phyloP scores from a whole-genome alignment of 1,140 invertebrate genomes.

The Pinna nobilis region DNA sequence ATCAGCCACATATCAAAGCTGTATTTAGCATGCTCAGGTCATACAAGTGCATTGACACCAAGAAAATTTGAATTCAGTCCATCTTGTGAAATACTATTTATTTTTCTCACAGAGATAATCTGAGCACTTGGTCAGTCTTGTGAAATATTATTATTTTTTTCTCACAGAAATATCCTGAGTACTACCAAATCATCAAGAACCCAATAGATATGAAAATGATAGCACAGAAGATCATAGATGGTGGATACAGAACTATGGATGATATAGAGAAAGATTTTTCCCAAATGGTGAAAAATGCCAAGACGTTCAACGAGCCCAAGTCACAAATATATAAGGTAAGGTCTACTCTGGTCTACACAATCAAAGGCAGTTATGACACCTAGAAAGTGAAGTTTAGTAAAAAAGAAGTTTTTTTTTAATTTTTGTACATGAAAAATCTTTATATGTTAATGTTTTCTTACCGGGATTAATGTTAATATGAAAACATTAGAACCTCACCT shows the following conservation, averaged over 20 bases:
- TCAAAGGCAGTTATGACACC: too few species aligned
- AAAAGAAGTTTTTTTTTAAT: too few species aligned
- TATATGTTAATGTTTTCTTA: too few species aligned
- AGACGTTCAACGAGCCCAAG: conserved; percentile 96
- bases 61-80: background rate
- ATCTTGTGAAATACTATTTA: background rate
- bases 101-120: conserved; percentile 76
- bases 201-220: conserved; percentile 75
- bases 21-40: background rate
- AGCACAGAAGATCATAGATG: conserved; percentile 81
- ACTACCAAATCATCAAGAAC: conserved; percentile 73
- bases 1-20: background rate
- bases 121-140: too few species aligned
- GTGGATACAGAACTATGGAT: conserved; percentile 83
- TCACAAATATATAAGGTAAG: conserved; percentile 93
- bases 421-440: background rate
- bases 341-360: too few species aligned
- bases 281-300: conserved; percentile 96
- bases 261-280: conserved; percentile 94
- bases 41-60: background rate
- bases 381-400: background rate
- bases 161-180: conserved; percentile 77
- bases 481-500: too few species aligned
- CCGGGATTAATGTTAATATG: too few species aligned
- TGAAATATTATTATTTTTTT: conserved; percentile 28